These are phyloP conservation scores for Diorhabda sublineata DNA, from an alignment of 1,140 invertebrate species.

Conservation along the genomic window DNA sequence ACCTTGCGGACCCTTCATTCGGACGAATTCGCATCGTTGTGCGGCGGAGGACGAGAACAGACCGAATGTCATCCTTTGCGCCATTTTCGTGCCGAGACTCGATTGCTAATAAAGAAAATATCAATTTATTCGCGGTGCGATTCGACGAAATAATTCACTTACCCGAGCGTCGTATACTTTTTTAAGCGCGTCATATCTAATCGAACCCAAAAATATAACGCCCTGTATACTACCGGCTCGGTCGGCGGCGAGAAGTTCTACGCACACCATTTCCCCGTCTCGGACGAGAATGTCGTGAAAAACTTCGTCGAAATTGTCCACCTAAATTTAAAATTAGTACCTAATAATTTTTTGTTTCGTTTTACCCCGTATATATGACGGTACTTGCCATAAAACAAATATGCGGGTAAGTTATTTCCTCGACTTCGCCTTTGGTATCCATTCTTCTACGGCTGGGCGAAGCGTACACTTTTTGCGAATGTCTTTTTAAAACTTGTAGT, in stretches of 20 bases:
- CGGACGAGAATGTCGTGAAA: constrained; percentile 94
- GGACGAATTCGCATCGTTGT: constrained; percentile 92
- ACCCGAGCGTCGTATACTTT: constrained; percentile 95
- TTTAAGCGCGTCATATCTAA: constrained; percentile 94
- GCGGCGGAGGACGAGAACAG: constrained; percentile 74
- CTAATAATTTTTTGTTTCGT: neutral
- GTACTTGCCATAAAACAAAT: constrained; percentile 86
- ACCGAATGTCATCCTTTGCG: constrained; percentile 93
- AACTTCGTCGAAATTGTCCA: constrained; percentile 98
- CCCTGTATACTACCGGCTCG: constrained; percentile 76
- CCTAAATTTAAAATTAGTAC: neutral
- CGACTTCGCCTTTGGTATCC: constrained; percentile 96
- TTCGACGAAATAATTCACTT: constrained; percentile 42
- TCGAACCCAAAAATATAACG: constrained; percentile 94
- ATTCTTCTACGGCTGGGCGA: constrained; percentile 92
- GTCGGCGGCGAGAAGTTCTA: constrained; percentile 91
- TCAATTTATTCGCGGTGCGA: neutral
- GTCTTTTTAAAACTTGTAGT: constrained; percentile 87
- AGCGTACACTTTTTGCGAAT: constrained; percentile 92
- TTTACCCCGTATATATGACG: neutral
- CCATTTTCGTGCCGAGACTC: constrained; percentile 89
- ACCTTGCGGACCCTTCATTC: constrained; percentile 94
- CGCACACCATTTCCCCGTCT: constrained; percentile 98
- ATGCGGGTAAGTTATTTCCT: constrained; percentile 98
- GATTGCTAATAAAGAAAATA: constrained; percentile 62